Base-by-base conservation (phyloP, 1,140 invertebrate genomes). In the Zophobas morio region DNA sequence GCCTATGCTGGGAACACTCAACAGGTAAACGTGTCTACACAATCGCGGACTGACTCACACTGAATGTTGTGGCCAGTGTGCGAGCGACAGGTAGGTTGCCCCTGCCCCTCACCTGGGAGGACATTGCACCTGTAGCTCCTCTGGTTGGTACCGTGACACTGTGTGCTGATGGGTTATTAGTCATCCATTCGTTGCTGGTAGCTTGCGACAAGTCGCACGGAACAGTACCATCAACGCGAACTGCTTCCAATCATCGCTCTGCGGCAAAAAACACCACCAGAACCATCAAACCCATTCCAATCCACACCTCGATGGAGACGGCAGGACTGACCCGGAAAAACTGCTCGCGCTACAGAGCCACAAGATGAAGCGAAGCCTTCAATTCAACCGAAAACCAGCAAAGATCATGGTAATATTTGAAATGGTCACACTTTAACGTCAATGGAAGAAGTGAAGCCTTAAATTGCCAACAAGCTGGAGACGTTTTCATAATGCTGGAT, bases 111-210 rank as follows among this genome's bases (percentile, higher is more conserved):
- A 54, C 70, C 74, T 49, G 66, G 51, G 73, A 84, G 84, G 84
- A 82, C 84, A 83, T 85, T 85, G 84, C 84, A 85, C 84, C 84
- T 85, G 83, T 84, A 75, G 81, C 73, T 81, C 74, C 76, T 78
- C 47, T 54, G 72, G 49, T 56, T 60, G 78, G 78, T 77, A 84
- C 84, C 84, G 80, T 84, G 81, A 84, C 84, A 84, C 80, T 81
- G 78, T 78, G 66, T 36, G 74, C 78, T 83, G 81, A 81, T 83
- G 77, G 79, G 78, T 82, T 84, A 83, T 85, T 85, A 85, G 83
- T 85, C 84, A 85, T 85, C 79, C 39, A 57, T 74, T 71, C 63
- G 63, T 46, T 49, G 66, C 40, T 77, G 63, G 63, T 56, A 54
- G 70, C 74, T 83, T 80, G 83, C 76, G 81, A 82, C 82, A 82